phyloP scores from a whole-genome alignment of 1,140 invertebrate genomes.

The Calosoma granatense region DNA sequence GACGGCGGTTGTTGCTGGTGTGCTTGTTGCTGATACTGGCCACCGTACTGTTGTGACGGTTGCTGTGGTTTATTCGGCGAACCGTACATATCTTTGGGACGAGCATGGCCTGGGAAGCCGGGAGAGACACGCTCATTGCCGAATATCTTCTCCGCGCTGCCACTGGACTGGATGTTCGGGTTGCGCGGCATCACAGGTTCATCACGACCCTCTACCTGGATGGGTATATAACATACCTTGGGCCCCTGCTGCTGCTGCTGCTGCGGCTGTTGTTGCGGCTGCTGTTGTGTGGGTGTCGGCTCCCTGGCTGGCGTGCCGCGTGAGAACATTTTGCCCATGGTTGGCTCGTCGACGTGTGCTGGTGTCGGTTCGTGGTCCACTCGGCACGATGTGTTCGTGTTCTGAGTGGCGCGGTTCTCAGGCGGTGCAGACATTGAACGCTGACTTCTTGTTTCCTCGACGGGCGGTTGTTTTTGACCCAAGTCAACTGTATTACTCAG shows the following conservation, averaged over 20 bases:
- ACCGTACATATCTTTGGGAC: constrained; percentile 11
- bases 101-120: neutral
- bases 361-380: constrained; percentile 6
- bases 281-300: constrained; percentile 25
- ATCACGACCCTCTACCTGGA: constrained; percentile 74
- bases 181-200: constrained; percentile 54
- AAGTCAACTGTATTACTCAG: constrained; percentile 66
- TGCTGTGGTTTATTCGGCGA: constrained; percentile 12
- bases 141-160: neutral
- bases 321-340: constrained; percentile 14
- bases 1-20: constrained; percentile 31
- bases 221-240: constrained; percentile 71
- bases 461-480: constrained; percentile 51
- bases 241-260: constrained; percentile 29
- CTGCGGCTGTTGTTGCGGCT: constrained; percentile 26
- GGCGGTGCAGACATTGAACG: constrained; percentile 60
- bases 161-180: constrained; percentile 19
- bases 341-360: constrained; percentile 23
- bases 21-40: constrained; percentile 33
- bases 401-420: constrained; percentile 38
- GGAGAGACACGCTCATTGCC: neutral
- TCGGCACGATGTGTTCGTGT: constrained; percentile 32
- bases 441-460: constrained; percentile 46
- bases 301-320: constrained; percentile 25
- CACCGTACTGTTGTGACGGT: constrained; percentile 35